phyloP scores from a whole-genome alignment of 2,888 invertebrate genomes.

The Ornithoptera alexandrae region DNA sequence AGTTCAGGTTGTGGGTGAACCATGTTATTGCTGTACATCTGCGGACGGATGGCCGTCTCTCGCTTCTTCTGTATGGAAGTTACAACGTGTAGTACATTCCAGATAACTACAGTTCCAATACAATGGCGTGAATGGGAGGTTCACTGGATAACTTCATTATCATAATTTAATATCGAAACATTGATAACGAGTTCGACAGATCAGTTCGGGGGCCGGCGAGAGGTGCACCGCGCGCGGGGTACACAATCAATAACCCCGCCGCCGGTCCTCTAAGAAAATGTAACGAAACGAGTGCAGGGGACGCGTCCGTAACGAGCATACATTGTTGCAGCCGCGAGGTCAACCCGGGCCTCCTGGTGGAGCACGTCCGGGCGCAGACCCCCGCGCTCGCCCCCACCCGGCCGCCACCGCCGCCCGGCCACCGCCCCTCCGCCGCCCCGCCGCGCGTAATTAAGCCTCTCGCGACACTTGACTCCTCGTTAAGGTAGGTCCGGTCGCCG shows the following conservation, averaged over 20 bases:
- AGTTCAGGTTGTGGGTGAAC: no score
- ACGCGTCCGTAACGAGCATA: conserved; percentile 22
- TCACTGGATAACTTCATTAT: no score
- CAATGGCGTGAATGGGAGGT: no score
- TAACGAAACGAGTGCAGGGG: no score
- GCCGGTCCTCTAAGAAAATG: no score
- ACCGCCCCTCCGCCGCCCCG: conserved; percentile 25
- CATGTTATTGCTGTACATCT: no score
- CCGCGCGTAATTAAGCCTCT: conserved; percentile 51
- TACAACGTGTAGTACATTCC: no score
- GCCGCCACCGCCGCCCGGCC: conserved; percentile 14
- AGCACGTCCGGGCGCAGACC: conserved; percentile 31
- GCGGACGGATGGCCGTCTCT: no score
- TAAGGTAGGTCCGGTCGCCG: conserved; percentile 56
- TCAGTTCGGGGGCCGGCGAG: background rate
- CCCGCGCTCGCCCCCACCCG: conserved; percentile 2
- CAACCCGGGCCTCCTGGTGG: conserved; percentile 20
- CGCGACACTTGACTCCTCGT: conserved; percentile 57
- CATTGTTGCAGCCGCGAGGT: conserved; percentile 26
- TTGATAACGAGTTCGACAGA: background rate
- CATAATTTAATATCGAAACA: no score
- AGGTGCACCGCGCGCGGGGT: background rate
- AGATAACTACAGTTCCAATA: no score
- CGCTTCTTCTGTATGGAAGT: no score
- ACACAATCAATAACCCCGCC: background rate